phyloP scores from a whole-genome alignment of 2,797 vertebrate genomes.

The Schizopygopsis malacanthus region DNA sequence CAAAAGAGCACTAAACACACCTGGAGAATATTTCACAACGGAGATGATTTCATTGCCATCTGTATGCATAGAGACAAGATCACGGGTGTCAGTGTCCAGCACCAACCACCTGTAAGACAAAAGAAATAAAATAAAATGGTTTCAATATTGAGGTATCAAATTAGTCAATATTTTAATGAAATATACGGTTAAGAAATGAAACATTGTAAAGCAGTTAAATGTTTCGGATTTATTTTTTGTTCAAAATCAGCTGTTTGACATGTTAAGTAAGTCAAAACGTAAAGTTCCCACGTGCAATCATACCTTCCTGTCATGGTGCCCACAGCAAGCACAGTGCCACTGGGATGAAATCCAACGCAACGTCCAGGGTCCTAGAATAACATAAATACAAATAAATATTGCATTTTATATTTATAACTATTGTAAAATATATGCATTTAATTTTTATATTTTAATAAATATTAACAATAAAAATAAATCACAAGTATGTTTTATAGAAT shows the following conservation, averaged over 20 bases:
- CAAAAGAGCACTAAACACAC: slow-evolving; percentile 66
- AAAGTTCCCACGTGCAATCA: slow-evolving; percentile 24
- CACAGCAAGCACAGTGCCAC: slow-evolving; percentile 84
- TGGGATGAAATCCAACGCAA: slow-evolving; percentile 88
- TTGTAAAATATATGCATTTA: background rate
- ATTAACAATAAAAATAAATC: background rate
- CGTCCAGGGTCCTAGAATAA: slow-evolving; percentile 82
- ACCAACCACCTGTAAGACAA: slow-evolving; percentile 85
- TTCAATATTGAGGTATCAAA: background rate
- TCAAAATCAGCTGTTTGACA: background rate
- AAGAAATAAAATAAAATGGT: background rate
- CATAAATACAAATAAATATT: background rate
- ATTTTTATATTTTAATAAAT: background rate
- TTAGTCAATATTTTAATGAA: background rate
- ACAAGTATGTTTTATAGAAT: background rate
- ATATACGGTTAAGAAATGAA: background rate
- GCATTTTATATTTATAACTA: background rate
- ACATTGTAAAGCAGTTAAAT: no score
- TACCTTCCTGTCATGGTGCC: slow-evolving; percentile 90
- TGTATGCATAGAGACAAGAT: slow-evolving; percentile 88
- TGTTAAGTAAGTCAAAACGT: slow-evolving; percentile 2
- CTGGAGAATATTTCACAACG: slow-evolving; percentile 88
- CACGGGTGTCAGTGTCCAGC: slow-evolving; percentile 87
- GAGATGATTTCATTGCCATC: slow-evolving; percentile 92
- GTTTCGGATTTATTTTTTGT: background rate